Percentiles rank a stretch among this genome's conserved stretches.
phyloP scores from a whole-genome alignment of 2,113 vertebrate species.

The Epinephelus moara region DNA sequence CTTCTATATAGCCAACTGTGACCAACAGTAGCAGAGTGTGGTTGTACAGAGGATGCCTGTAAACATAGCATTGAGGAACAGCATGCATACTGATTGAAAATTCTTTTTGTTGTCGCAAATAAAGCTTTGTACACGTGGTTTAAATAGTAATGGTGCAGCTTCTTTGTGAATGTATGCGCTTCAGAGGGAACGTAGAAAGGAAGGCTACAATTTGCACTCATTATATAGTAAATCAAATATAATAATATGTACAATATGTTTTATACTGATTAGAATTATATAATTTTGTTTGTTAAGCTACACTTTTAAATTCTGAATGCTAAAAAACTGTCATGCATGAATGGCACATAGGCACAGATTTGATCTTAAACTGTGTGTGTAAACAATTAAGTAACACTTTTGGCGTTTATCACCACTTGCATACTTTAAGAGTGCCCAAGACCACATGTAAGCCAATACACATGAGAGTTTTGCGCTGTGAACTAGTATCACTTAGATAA shows the following conservation, averaged over 20 bases:
- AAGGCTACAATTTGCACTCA: not conserved
- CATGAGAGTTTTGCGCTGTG: too few species aligned
- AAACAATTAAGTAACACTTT: too few species aligned
- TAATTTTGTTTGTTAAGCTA: not conserved
- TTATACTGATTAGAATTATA: too few species aligned
- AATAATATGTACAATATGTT: not conserved
- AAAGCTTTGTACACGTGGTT: conserved; percentile 19
- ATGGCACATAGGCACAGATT: too few species aligned
- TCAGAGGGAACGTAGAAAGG: conserved; percentile 1
- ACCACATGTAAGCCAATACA: too few species aligned
- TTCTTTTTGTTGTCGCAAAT: conserved; percentile 29
- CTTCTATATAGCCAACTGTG: not conserved
- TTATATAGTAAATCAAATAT: not conserved
- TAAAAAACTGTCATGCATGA: not conserved
- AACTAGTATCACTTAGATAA: too few species aligned
- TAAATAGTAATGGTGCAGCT: not conserved
- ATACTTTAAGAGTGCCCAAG: too few species aligned
- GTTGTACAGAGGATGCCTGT: not conserved
- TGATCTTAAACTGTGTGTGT: too few species aligned
- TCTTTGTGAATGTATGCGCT: not conserved
- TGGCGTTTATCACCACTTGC: too few species aligned
- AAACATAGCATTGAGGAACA: not conserved
- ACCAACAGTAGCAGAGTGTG: not conserved
- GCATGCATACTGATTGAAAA: not conserved
- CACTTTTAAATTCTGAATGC: not conserved